Evolutionary conservation across 1,140 invertebrate genomes (phyloP).

Genomic region (Rhynchophorus ferrugineus): DNA sequence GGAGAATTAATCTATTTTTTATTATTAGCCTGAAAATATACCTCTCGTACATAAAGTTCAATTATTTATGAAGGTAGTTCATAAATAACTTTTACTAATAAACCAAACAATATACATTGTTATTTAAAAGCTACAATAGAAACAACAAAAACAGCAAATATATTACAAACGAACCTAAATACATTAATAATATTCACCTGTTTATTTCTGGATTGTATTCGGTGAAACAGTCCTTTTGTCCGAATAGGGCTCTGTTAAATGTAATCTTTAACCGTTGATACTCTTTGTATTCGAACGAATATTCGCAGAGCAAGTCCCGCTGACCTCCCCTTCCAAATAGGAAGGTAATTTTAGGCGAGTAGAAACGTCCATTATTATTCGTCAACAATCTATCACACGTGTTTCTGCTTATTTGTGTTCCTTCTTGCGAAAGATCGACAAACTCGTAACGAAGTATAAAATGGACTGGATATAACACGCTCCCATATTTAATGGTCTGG

Average conservation of each 20-base stretch:
- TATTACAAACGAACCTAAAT: no score
- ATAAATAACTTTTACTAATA: no score
- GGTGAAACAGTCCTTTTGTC: constrained; percentile 56
- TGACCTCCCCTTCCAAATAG: constrained; percentile 72
- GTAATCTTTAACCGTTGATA: constrained; percentile 58
- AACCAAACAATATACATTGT: no score
- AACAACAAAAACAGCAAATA: no score
- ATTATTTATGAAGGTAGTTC: no score
- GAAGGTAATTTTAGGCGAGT: constrained; percentile 71
- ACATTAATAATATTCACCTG: no score
- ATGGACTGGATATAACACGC: constrained; percentile 66
- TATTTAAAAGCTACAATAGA: no score
- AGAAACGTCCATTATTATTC: constrained; percentile 53
- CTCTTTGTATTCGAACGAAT: constrained; percentile 63
- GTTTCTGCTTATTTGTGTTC: constrained; percentile 49
- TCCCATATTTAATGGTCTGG: constrained; percentile 65
- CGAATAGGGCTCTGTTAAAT: constrained; percentile 57
- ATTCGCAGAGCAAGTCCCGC: constrained; percentile 63
- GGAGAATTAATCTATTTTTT: no score
- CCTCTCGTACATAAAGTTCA: no score
- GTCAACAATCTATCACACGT: constrained; percentile 55
- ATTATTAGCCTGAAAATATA: no score
- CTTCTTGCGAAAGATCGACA: constrained; percentile 56
- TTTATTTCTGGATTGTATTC: constrained; percentile 50
- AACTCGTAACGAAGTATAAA: constrained; percentile 76